phyloP scores from a whole-genome alignment of 2,888 invertebrate species.

The Rhingia campestris region DNA sequence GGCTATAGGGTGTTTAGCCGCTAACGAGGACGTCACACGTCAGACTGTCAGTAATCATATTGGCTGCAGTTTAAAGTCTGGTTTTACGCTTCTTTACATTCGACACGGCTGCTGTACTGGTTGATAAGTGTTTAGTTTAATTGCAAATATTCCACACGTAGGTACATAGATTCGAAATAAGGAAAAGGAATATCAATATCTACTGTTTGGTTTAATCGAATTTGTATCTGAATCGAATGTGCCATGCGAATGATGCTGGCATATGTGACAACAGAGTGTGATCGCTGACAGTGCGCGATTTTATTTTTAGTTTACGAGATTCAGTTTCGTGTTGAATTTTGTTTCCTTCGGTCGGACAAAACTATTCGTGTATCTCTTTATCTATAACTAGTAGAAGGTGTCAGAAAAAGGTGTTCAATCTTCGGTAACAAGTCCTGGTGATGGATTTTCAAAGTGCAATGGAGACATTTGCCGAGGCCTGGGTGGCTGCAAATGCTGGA shows the following conservation, averaged over 20 bases:
- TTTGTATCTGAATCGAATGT: constrained; percentile 29
- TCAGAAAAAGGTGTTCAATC: constrained; percentile 67
- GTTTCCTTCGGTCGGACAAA: neutral
- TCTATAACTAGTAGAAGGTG: constrained; percentile 32
- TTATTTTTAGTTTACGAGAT: neutral
- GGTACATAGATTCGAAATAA: constrained; percentile 1
- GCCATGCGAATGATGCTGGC: constrained; percentile 47
- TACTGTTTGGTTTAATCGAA: constrained; percentile 1
- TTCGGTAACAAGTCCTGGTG: constrained; percentile 74
- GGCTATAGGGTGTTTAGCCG: neutral
- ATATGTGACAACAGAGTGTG: constrained; percentile 55
- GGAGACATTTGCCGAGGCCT: constrained; percentile 98
- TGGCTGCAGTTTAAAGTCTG: constrained; percentile 55
- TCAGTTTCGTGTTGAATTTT: neutral
- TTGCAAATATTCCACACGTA: constrained; percentile 12
- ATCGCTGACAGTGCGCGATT: constrained; percentile 20
- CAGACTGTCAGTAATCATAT: constrained; percentile 44
- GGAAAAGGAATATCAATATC: constrained; percentile 40
- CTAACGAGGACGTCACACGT: constrained; percentile 10
- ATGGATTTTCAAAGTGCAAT: constrained; percentile 99
- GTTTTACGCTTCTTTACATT: constrained; percentile 53
- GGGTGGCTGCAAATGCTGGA: constrained; percentile 94
- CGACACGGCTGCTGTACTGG: constrained; percentile 45
- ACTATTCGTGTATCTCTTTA: neutral
- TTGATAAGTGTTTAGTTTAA: constrained; percentile 59